Conservation (phyloP, 1,140 invertebrate genomes). For the Drosophila cardini region DNA sequence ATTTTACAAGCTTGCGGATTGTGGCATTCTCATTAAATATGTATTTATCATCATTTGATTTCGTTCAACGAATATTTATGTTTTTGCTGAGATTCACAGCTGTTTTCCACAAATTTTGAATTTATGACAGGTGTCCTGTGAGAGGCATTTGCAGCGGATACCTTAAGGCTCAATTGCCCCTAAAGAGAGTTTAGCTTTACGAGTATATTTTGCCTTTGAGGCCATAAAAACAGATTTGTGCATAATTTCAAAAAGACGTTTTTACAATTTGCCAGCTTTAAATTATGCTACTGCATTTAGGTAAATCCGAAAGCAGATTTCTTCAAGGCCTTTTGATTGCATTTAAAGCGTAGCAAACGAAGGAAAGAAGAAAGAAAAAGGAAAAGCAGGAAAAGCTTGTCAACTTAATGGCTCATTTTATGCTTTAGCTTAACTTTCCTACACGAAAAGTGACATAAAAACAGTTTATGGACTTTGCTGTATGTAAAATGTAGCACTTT, state of each 20-base stretch:
- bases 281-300: conserved; percentile 63
- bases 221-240: conserved; percentile 71
- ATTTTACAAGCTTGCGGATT: conserved; percentile 28
- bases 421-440: conserved; percentile 12
- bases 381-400: conserved; percentile 10
- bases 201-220: background rate
- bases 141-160: conserved; percentile 17
- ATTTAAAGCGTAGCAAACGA: conserved; percentile 10
- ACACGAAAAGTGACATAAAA: conserved; percentile 11
- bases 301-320: conserved; percentile 31
- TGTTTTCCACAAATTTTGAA: conserved; percentile 40
- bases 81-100: background rate
- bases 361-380: too few species aligned
- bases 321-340: conserved; percentile 7
- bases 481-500: conserved; percentile 15
- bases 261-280: conserved; percentile 29
- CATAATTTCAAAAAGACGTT: conserved; percentile 57
- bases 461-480: background rate
- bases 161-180: conserved; percentile 10
- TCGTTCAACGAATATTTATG: conserved; percentile 40
- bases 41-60: conserved; percentile 70
- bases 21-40: conserved; percentile 50
- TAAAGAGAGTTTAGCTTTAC: conserved; percentile 35
- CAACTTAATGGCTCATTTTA: conserved; percentile 29
- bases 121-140: conserved; percentile 56